Conservation (phyloP, 2,113 vertebrate genomes). For the Hemichromis elongatus region DNA sequence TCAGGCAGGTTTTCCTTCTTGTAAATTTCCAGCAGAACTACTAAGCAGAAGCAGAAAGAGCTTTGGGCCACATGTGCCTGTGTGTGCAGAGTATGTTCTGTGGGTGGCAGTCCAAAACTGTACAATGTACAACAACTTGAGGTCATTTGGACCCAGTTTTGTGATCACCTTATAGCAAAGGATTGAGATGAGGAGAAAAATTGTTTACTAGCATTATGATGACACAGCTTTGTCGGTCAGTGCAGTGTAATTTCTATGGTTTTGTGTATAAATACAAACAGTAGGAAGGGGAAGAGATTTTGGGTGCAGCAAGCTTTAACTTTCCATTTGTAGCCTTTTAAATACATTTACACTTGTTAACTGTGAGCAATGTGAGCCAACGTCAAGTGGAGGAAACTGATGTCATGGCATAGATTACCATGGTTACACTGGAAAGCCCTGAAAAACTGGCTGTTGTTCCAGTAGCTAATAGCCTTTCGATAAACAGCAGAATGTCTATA, state of each 20-base stretch:
- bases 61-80: neutral
- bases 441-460: neutral
- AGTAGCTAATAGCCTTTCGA: neutral
- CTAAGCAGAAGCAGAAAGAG: neutral
- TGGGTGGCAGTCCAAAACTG: neutral
- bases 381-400: accelerated
- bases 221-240: neutral
- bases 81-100: neutral
- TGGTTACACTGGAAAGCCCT: neutral
- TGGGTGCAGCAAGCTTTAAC: neutral
- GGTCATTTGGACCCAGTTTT: neutral
- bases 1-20: neutral
- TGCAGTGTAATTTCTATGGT: neutral
- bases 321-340: accelerated
- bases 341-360: neutral
- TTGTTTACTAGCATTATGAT: neutral
- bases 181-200: accelerated
- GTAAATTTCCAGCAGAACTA: neutral
- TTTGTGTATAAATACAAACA: neutral
- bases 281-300: neutral
- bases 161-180: neutral
- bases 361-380: neutral
- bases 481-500: neutral
- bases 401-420: neutral
- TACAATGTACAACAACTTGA: neutral